These are phyloP conservation scores for Phoxinus phoxinus DNA, from an alignment of 2,113 vertebrate species.

Conservation along the genomic window DNA sequence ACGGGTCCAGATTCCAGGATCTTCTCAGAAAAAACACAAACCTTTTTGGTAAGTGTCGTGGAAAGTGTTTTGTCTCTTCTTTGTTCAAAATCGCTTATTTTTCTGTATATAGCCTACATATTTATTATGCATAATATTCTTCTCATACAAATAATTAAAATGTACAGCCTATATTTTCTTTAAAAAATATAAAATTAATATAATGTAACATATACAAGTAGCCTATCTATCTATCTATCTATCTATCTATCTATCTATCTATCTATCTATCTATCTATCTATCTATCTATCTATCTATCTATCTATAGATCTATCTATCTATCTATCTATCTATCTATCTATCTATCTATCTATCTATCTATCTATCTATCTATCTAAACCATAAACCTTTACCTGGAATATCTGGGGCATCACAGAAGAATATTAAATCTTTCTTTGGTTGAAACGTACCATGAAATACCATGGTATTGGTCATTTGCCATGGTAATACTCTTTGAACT, in stretches of 20 bases:
- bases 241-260: neutral
- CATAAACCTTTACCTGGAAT: neutral
- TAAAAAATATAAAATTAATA: neutral
- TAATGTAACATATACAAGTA: neutral
- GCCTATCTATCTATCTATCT: slow-evolving; percentile 1
- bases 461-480: neutral
- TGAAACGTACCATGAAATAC: neutral
- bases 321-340: slow-evolving; percentile 11
- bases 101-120: neutral
- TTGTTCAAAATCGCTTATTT: neutral
- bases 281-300: slow-evolving; percentile 9
- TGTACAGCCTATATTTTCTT: neutral
- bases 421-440: neutral
- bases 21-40: neutral
- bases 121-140: neutral
- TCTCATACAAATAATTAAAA: neutral
- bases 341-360: neutral
- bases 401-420: neutral
- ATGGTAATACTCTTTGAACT: neutral
- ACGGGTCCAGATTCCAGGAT: slow-evolving; percentile 32
- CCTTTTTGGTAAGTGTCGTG: slow-evolving; percentile 10
- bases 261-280: slow-evolving; percentile 50
- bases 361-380: neutral
- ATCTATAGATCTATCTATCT: neutral
- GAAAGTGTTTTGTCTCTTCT: neutral